Evolutionary conservation across 2,113 vertebrate genomes (phyloP).

Genomic region (Onychostruthus taczanowskii): DNA sequence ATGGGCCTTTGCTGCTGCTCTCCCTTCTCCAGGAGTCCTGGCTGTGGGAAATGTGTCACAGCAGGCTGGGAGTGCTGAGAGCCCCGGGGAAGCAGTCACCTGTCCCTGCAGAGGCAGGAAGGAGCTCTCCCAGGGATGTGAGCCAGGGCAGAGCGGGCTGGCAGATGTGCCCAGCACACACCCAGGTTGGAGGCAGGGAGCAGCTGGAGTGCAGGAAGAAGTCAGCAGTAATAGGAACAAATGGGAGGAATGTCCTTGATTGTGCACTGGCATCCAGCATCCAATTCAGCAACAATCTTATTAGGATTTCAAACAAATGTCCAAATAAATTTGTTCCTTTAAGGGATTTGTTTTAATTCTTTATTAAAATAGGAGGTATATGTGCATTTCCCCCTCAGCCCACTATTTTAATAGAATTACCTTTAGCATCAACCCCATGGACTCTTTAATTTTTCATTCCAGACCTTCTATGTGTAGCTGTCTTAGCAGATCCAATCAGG

Average conservation of each 20-base stretch:
- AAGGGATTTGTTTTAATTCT: background rate
- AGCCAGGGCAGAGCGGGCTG: background rate
- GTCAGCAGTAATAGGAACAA: background rate
- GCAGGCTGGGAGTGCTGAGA: background rate
- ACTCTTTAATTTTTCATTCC: background rate
- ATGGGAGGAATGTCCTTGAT: background rate
- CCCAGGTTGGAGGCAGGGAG: background rate
- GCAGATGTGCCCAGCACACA: background rate
- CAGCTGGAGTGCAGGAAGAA: background rate
- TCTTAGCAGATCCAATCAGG: constrained; percentile 29
- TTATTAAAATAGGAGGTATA: background rate
- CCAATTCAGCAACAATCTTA: background rate
- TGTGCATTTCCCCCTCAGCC: background rate
- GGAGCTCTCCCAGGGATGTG: rapidly evolving
- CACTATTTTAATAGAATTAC: background rate
- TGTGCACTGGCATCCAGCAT: background rate
- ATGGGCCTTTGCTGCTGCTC: background rate
- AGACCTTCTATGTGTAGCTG: background rate
- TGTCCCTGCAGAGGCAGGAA: background rate
- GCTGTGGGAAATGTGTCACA: background rate
- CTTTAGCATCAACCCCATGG: background rate
- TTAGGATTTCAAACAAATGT: background rate
- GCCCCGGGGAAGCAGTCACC: background rate
- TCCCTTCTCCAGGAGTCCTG: background rate
- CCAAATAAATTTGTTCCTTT: background rate